Conservation (phyloP, 2,113 vertebrate genomes). For the Leptosomus discolor region DNA sequence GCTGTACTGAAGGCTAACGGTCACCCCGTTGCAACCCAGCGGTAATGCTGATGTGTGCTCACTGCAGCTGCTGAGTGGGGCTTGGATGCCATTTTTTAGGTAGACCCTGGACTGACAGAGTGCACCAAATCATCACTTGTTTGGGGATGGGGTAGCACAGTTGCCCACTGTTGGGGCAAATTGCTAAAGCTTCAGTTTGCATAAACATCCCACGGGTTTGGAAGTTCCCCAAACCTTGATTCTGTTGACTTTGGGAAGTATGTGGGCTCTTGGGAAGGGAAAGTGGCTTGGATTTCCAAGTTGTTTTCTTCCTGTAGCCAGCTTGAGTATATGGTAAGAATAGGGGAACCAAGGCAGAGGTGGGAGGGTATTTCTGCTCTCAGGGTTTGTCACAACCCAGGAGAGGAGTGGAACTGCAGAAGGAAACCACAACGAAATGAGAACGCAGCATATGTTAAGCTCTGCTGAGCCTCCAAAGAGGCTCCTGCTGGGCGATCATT, state of each 20-base stretch:
- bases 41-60: neutral
- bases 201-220: neutral
- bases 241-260: neutral
- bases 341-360: neutral
- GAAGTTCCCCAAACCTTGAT: neutral
- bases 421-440: neutral
- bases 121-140: neutral
- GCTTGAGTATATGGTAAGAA: neutral
- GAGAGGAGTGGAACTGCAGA: neutral
- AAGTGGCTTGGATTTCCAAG: neutral
- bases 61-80: neutral
- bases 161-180: neutral
- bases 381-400: neutral
- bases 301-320: neutral
- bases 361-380: neutral
- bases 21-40: fast-evolving
- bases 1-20: neutral
- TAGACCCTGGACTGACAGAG: neutral
- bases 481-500: neutral
- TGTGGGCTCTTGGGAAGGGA: neutral
- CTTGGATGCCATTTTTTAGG: neutral
- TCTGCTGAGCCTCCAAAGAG: neutral
- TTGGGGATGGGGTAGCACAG: neutral
- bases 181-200: constrained; percentile 28
- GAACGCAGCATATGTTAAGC: neutral